Evolutionary conservation across 92 coral and sea anemone genomes (phyloP).

Genomic region (Actinernus sp.): DNA sequence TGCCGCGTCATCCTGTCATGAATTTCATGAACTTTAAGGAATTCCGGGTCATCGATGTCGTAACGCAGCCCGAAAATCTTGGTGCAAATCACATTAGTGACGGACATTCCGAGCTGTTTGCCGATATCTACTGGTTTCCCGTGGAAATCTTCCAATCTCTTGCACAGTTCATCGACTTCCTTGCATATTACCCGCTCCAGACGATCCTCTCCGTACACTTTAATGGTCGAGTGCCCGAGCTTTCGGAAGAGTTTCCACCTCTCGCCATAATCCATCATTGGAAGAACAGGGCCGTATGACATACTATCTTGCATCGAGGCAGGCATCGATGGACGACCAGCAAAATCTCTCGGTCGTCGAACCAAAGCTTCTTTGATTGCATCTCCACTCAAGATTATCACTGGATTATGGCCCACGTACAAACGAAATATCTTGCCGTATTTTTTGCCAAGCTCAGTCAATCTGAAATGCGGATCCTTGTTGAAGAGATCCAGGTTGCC

Average conservation of each 20-base stretch:
- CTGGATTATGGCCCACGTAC: slow-evolving; percentile 65
- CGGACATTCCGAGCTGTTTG: slow-evolving; percentile 30
- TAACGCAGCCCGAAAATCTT: slow-evolving; percentile 67
- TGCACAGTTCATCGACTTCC: slow-evolving; percentile 66
- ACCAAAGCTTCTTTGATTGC: slow-evolving; percentile 73
- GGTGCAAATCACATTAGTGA: slow-evolving; percentile 71
- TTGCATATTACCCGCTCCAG: slow-evolving; percentile 46
- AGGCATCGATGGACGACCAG: slow-evolving; percentile 69
- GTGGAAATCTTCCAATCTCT: slow-evolving; percentile 15
- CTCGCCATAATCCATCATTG: slow-evolving; percentile 46
- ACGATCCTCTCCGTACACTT: slow-evolving; percentile 54
- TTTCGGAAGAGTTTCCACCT: slow-evolving; percentile 70
- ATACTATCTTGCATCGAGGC: background rate
- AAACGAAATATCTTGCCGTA: slow-evolving; percentile 82
- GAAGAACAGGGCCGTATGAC: slow-evolving; percentile 5
- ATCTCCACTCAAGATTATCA: slow-evolving; percentile 66
- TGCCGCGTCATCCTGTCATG: slow-evolving; percentile 25
- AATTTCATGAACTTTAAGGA: slow-evolving; percentile 32
- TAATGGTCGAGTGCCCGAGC: slow-evolving; percentile 68
- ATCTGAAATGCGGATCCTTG: slow-evolving; percentile 36
- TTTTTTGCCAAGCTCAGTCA: slow-evolving; percentile 55
- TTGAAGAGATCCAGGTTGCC: slow-evolving; percentile 13
- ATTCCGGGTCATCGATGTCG: slow-evolving; percentile 54
- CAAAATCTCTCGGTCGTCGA: slow-evolving; percentile 66
- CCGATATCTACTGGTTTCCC: slow-evolving; percentile 50